Conservation (phyloP, 1,140 invertebrate species). For the Drosophila nannoptera region DNA sequence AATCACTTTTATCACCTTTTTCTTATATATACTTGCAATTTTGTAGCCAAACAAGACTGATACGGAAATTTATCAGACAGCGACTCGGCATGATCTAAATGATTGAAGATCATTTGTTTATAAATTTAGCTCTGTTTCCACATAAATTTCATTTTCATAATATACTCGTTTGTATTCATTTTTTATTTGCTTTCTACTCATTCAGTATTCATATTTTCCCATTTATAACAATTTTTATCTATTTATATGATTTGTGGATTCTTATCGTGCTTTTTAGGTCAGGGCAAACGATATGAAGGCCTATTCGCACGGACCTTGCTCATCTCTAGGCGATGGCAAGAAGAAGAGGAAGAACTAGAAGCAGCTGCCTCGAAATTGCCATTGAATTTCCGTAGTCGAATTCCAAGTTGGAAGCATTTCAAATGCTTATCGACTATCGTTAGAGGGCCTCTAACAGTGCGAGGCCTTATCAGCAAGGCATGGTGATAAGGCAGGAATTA, state of each 20-base stretch:
- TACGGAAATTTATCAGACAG: too few species aligned
- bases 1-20: too few species aligned
- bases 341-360: too few species aligned
- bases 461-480: conserved; percentile 37
- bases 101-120: too few species aligned
- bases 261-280: conserved; percentile 30
- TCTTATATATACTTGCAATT: too few species aligned
- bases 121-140: too few species aligned
- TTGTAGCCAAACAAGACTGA: too few species aligned
- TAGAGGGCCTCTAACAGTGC: conserved; percentile 2
- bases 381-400: conserved; percentile 47
- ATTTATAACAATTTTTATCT: conserved; percentile 9
- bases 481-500: conserved; percentile 27
- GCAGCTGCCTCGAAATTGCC: conserved; percentile 38
- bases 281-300: conserved; percentile 10
- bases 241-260: neutral
- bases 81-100: too few species aligned
- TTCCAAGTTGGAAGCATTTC: conserved; percentile 26
- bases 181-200: too few species aligned
- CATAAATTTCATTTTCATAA: too few species aligned
- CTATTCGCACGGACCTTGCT: conserved; percentile 9
- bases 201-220: too few species aligned
- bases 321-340: conserved; percentile 15
- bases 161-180: too few species aligned
- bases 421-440: conserved; percentile 30